Percentiles rank a stretch among this genome's conserved stretches.
These are phyloP conservation scores for Gambusia yucatana DNA, from an alignment of 2,797 vertebrate genomes.

Conservation along the genomic window DNA sequence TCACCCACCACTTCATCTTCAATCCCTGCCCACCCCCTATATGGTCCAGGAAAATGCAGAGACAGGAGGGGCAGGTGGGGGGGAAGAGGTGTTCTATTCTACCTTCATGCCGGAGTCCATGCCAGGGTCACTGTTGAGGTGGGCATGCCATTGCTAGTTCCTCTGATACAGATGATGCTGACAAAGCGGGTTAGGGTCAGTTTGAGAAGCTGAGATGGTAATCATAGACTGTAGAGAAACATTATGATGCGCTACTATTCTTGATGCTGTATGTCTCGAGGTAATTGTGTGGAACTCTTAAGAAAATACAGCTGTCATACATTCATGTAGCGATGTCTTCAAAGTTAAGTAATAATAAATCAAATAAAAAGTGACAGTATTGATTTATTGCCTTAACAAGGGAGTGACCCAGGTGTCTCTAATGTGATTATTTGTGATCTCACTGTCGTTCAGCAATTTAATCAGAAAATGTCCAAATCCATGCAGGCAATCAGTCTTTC, in stretches of 20 bases:
- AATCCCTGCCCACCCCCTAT: conserved; percentile 36
- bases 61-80: conserved; percentile 65
- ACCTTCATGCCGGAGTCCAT: conserved; percentile 34
- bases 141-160: conserved; percentile 38
- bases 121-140: conserved; percentile 39
- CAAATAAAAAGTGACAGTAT: background rate
- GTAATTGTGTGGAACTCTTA: conserved; percentile 19
- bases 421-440: conserved; percentile 60
- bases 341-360: conserved; percentile 5
- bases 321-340: background rate
- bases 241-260: conserved; percentile 17
- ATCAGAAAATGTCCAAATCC: conserved; percentile 49
- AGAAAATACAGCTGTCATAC: conserved; percentile 14
- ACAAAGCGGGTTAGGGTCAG: conserved; percentile 39
- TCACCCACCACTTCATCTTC: conserved; percentile 64
- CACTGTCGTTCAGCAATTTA: conserved; percentile 41
- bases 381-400: background rate
- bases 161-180: conserved; percentile 38
- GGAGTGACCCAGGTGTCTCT: conserved; percentile 54
- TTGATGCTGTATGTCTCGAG: conserved; percentile 20
- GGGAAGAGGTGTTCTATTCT: conserved; percentile 78
- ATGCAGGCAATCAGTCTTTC: conserved; percentile 42
- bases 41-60: conserved; percentile 56
- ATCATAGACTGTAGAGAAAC: conserved; percentile 38
- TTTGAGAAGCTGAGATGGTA: conserved; percentile 33